phyloP scores from a whole-genome alignment of 2,797 vertebrate species.

The Sphaeramia orbicularis region DNA sequence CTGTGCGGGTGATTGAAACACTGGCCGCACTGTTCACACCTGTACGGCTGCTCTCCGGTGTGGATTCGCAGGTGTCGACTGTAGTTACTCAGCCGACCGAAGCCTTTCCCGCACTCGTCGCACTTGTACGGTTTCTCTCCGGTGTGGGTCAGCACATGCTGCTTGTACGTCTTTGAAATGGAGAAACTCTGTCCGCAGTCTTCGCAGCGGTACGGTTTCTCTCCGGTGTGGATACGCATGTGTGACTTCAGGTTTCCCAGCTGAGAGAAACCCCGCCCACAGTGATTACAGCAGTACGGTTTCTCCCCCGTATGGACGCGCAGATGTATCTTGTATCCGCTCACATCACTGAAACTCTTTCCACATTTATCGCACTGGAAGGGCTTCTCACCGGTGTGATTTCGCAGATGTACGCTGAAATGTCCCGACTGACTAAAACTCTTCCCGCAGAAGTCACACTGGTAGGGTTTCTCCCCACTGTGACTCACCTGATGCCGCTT shows the following conservation, averaged over 20 bases:
- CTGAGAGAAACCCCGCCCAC: conserved; percentile 54
- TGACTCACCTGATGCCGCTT: conserved; percentile 52
- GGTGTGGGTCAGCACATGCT: conserved; percentile 39
- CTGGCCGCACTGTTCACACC: too few species aligned
- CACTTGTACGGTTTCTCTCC: conserved; percentile 54
- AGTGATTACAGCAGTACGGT: conserved; percentile 50
- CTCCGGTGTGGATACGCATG: conserved; percentile 43
- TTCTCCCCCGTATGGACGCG: conserved; percentile 64
- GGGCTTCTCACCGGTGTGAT: conserved; percentile 57
- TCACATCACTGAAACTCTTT: conserved; percentile 50
- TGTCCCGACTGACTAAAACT: conserved; percentile 52
- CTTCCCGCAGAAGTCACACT: too few species aligned
- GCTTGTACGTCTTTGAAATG: conserved; percentile 37
- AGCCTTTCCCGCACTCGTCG: conserved; percentile 48
- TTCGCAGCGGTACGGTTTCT: conserved; percentile 51
- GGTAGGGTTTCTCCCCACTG: too few species aligned
- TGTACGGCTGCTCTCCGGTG: too few species aligned
- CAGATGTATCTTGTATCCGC: conserved; percentile 49
- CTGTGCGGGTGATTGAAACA: too few species aligned
- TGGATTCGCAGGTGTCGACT: conserved; percentile 55
- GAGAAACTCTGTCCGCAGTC: conserved; percentile 45
- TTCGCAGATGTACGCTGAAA: conserved; percentile 50
- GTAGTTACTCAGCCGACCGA: conserved; percentile 51
- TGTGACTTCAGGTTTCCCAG: conserved; percentile 53
- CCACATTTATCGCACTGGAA: conserved; percentile 47